These are phyloP conservation scores for Tridacna crocea DNA, from an alignment of 2,888 invertebrate species.

Conservation along the genomic window DNA sequence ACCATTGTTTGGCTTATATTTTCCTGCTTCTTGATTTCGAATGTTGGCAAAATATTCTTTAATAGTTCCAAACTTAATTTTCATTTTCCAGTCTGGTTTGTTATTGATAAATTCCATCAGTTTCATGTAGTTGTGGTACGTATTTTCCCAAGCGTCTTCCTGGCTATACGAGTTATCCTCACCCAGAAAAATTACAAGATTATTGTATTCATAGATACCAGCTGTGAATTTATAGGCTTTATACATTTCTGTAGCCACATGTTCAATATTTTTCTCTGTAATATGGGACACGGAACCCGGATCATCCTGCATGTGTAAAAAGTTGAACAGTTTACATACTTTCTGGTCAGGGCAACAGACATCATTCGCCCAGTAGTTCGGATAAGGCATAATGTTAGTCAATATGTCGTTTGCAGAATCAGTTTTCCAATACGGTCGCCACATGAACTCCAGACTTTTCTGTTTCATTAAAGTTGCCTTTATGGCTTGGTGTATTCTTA, in stretches of 20 bases:
- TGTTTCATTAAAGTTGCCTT: slow-evolving; percentile 92
- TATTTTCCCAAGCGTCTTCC: slow-evolving; percentile 95
- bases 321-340: slow-evolving; percentile 85
- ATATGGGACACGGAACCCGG: slow-evolving; percentile 80
- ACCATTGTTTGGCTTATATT: not conserved
- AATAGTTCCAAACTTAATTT: slow-evolving; percentile 91
- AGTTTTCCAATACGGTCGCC: slow-evolving; percentile 90
- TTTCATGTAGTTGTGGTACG: slow-evolving; percentile 94
- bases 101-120: slow-evolving; percentile 95
- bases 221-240: slow-evolving; percentile 96
- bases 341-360: slow-evolving; percentile 97
- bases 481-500: slow-evolving; percentile 89
- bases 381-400: slow-evolving; percentile 97
- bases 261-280: slow-evolving; percentile 89
- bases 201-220: slow-evolving; percentile 95
- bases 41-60: slow-evolving; percentile 93
- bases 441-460: slow-evolving; percentile 93
- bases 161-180: slow-evolving; percentile 98
- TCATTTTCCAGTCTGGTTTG: slow-evolving; percentile 87
- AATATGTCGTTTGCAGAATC: slow-evolving; percentile 87
- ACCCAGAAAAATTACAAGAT: slow-evolving; percentile 96
- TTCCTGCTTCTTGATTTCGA: slow-evolving; percentile 51
- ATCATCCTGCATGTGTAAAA: slow-evolving; percentile 90
- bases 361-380: slow-evolving; percentile 97
- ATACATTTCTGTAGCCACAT: slow-evolving; percentile 91